These are phyloP conservation scores for Cheilosia scutellata DNA, from an alignment of 2,888 invertebrate genomes.

Conservation along the genomic window DNA sequence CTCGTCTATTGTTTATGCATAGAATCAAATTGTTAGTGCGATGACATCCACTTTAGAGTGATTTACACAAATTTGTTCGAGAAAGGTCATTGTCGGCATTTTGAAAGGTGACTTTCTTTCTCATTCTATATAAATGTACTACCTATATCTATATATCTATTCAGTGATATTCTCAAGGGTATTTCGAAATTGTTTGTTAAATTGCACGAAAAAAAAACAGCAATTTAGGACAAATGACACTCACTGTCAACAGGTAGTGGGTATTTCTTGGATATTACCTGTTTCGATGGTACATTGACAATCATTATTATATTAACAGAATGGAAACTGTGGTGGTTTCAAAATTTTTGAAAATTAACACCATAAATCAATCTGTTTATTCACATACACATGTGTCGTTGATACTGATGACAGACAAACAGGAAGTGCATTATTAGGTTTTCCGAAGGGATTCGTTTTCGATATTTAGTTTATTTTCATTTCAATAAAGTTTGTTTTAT, in stretches of 20 bases:
- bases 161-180: background rate
- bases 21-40: background rate
- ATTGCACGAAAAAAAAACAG: background rate
- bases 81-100: background rate
- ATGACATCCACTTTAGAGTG: background rate
- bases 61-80: background rate
- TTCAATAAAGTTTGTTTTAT: background rate
- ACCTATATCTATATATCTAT: no score
- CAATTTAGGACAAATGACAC: background rate
- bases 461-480: background rate
- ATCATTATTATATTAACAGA: conserved; percentile 10
- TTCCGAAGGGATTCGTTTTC: background rate
- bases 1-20: background rate
- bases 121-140: background rate
- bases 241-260: conserved; percentile 24
- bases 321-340: background rate
- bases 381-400: background rate
- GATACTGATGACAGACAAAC: background rate
- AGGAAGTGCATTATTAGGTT: conserved; percentile 6
- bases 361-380: conserved; percentile 15
- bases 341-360: conserved; percentile 12
- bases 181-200: background rate
- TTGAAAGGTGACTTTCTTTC: conserved; percentile 8
- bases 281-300: conserved; percentile 3
- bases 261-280: background rate